Base-by-base conservation (phyloP, 2,797 vertebrate species). In the Aldrovandia affinis region DNA sequence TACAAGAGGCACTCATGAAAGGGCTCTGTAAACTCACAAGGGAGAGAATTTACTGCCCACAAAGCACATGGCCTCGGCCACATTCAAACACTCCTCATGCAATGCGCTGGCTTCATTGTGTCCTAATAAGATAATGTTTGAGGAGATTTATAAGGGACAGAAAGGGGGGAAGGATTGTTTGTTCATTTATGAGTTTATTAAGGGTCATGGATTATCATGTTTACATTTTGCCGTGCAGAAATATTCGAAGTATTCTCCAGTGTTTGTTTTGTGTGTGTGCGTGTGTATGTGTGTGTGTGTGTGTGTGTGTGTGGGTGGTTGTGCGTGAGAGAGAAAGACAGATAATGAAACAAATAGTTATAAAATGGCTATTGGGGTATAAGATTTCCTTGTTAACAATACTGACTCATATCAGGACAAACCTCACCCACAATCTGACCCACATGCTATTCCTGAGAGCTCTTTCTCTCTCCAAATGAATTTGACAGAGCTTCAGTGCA, bases 31-130 rank as follows among this genome's bases (percentile, higher is more conserved):
- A 36, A 82, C 75, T 83, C 52, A 84, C n/a, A 87, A 28, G 55
- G 83, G 15, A 75, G 90, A 89, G 90, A 93, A 93, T 94, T 88
- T 1, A 0, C 92, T 89, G 85, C 94, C 92, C 92, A 93, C 91
- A 85, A 85, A 89, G 90, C 91, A 91, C 89, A 90, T 90, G 91
- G 78, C 84, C 83, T 75, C 68, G 78, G 87, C 84, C 88, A 86
- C 65, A 75, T 89, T 92, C 83, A 75, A 22, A 85, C 77, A 28
- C n/a, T 50, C 12, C n/a, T 59, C 52, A 44, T 30, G 39, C 20
- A 25, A 39, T 44, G 79, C 55, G 22, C 9, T 55, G 22, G 12
- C 52, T 44, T 61, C 54, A 57, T 81, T 81, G 79, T 81, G 10
- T 52, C 78, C 30, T 39, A 61, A 61, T 81, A 8, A 52, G 33